Conservation (phyloP, 2,797 vertebrate species). For the Phalanger gymnotis region DNA sequence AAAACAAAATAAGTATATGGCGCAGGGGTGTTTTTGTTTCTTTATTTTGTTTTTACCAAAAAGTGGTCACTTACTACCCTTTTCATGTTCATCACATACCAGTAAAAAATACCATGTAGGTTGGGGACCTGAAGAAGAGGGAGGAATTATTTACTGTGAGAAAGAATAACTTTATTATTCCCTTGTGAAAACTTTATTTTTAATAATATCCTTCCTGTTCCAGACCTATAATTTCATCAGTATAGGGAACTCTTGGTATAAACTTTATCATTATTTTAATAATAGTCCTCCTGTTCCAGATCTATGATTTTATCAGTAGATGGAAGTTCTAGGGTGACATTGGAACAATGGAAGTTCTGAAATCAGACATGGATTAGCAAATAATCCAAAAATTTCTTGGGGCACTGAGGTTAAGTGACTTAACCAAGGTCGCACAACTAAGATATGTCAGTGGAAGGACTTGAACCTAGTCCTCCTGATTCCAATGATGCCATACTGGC, state of each 20-base stretch:
- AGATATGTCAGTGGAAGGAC: neutral
- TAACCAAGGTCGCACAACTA: neutral
- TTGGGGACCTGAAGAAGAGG: neutral
- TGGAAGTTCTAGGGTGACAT: neutral
- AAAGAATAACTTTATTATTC: conserved; percentile 47
- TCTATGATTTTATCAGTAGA: too few species aligned
- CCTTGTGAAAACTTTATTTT: neutral
- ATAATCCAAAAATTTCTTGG: neutral
- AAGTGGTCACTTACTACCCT: neutral
- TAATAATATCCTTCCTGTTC: neutral
- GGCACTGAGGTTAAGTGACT: neutral
- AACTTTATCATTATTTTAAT: too few species aligned
- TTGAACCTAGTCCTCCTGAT: neutral
- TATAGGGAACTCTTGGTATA: neutral
- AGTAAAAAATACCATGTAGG: neutral
- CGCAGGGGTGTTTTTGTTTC: neutral
- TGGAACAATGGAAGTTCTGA: neutral
- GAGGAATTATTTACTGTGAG: neutral
- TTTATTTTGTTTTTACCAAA: conserved; percentile 3
- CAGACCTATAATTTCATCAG: neutral
- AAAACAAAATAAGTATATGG: neutral
- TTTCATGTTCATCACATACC: neutral
- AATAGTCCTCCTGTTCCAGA: too few species aligned
- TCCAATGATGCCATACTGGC: neutral
- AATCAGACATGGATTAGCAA: neutral